Base-by-base conservation (phyloP, 64 coral and sea anemone species). In the Platygyra sinensis region DNA sequence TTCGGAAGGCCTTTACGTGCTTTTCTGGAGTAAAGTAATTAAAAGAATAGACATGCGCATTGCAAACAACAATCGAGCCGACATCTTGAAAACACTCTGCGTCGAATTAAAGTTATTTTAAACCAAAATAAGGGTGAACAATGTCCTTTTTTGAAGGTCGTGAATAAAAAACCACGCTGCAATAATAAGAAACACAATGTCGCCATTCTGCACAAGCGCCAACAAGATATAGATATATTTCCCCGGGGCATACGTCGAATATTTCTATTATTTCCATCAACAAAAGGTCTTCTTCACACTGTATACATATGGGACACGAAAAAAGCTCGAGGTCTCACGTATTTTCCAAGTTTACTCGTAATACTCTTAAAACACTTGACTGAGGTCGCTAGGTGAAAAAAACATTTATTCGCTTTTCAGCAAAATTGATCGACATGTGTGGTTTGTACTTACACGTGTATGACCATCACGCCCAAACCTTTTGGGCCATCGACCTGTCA, bases 401-500 rank as follows among this genome's bases (percentile, higher is more conserved):
- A 46, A 46, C 63, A 52, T 62, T 69, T 67, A 87, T 72, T 67
- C 61, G 74, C 57, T 69, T 81, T 90, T 13, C 22, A 49, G 36
- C 4, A n/a, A 39, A 60, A 16, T 20, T 60, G 14, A 46, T 69
- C 59, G 11, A 74, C 59, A 46, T 75, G 86, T 75, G 72, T 75
- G 74, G 86, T 25, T 46, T 27, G 71, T 52, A n/a, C 27, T 77
- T 60, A 52, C 72, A 60, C 72, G 90, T 92, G 83, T 79, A 80
- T 6, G 25, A 0, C 10, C 60, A 69, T 92, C 90, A 92, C 90
- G 90, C 90, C 90, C 90, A 86, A 38, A 28, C 55, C 33, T 28
- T 78, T 76, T 30, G 78, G 4, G 62, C 80, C 77, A 87, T 87
- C 57, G 73, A 87, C 17, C 83, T 92, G 90, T 92, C 90, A 92